Evolutionary conservation across 1,140 invertebrate genomes (phyloP).

Genomic region (Cydia pomonella): DNA sequence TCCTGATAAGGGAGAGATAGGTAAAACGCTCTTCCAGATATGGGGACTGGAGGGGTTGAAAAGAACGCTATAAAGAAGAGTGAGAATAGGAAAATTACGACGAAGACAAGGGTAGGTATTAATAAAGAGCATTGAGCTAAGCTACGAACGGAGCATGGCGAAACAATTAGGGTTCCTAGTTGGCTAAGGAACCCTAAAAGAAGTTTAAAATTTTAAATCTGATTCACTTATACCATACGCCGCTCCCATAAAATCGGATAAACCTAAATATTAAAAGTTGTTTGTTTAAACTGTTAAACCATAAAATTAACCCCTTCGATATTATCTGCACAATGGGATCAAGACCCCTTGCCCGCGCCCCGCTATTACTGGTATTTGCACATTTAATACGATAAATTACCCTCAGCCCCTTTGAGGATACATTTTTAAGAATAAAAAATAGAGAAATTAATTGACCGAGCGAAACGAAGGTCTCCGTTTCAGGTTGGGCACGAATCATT

Average conservation of each 20-base stretch:
- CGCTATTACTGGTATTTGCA: background rate
- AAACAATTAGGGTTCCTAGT: too few species aligned
- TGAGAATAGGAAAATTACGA: too few species aligned
- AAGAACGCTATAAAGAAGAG: too few species aligned
- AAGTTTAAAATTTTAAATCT: background rate
- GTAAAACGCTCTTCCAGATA: too few species aligned
- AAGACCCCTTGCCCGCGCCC: background rate
- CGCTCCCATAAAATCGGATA: constrained; percentile 2
- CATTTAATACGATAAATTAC: constrained; percentile 9
- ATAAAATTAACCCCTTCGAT: constrained; percentile 16
- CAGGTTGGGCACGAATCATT: too few species aligned
- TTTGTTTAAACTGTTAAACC: constrained; percentile 14
- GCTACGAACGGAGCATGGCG: too few species aligned
- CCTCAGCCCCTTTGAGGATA: background rate
- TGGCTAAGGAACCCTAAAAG: too few species aligned
- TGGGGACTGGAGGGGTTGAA: too few species aligned
- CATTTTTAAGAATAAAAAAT: background rate
- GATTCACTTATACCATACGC: background rate
- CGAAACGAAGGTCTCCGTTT: too few species aligned
- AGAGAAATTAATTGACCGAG: background rate
- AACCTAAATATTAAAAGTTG: background rate
- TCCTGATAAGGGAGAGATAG: too few species aligned
- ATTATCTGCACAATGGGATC: constrained; percentile 3
- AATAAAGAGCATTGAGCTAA: too few species aligned
- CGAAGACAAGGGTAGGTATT: too few species aligned